phyloP scores from a whole-genome alignment of 2,888 invertebrate species.

The Hedya salicella region DNA sequence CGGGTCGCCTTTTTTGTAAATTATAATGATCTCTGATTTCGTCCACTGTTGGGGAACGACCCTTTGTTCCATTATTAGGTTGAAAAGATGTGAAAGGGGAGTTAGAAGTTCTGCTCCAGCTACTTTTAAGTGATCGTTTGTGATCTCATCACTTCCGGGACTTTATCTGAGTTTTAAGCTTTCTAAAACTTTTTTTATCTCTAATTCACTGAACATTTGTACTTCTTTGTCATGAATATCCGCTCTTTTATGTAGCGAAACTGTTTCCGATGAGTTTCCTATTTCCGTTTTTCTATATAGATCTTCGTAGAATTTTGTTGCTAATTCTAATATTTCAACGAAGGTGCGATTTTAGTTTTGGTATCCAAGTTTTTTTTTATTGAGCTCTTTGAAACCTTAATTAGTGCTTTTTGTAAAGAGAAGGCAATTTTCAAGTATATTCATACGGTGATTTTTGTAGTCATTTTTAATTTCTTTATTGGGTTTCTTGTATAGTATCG shows the following conservation, averaged over 20 bases:
- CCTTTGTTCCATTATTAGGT: background rate
- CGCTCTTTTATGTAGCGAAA: background rate
- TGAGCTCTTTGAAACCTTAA: conserved; percentile 10
- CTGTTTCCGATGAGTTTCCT: conserved; percentile 16
- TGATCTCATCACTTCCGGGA: conserved; percentile 45
- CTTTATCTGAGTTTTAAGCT: conserved; percentile 46
- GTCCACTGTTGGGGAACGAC: conserved; percentile 42
- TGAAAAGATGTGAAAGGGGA: background rate
- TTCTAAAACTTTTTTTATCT: conserved; percentile 40
- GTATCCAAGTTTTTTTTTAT: conserved; percentile 36
- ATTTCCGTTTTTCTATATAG: conserved; percentile 33
- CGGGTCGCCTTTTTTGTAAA: conserved; percentile 50
- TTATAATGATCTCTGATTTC: conserved; percentile 46
- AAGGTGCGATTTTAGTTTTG: conserved; percentile 21
- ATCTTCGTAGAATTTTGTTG: conserved; percentile 44
- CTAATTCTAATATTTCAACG: conserved; percentile 43
- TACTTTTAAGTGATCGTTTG: conserved; percentile 46
- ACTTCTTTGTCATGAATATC: background rate
- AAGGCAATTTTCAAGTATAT: background rate
- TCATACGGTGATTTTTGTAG: background rate
- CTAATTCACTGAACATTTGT: background rate
- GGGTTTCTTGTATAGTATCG: background rate
- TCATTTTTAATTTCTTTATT: conserved; percentile 2
- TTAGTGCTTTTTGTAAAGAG: conserved; percentile 1
- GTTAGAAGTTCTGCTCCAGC: conserved; percentile 39